Percentiles rank a stretch among this genome's conserved stretches.
These are phyloP conservation scores for Parnassius apollo DNA, from an alignment of 2,888 invertebrate species.

Conservation along the genomic window DNA sequence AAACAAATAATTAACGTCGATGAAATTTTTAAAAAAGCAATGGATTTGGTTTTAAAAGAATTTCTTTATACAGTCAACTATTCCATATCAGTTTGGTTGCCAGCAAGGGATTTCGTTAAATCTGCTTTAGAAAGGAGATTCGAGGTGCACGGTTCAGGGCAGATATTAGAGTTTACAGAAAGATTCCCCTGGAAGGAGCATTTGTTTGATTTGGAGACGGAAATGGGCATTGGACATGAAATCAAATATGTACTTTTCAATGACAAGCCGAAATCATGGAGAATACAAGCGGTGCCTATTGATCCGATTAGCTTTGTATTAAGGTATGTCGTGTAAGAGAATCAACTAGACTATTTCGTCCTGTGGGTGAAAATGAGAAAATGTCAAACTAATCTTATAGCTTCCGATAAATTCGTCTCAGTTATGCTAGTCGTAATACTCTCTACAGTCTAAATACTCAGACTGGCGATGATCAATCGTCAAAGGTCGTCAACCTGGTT, in stretches of 20 bases:
- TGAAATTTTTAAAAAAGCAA: slow-evolving; percentile 88
- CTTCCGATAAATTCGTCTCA: too few species aligned
- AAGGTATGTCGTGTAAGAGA: slow-evolving; percentile 62
- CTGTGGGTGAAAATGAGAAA: too few species aligned
- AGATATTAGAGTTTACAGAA: slow-evolving; percentile 88
- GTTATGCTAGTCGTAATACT: too few species aligned
- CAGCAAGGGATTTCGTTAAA: slow-evolving; percentile 89
- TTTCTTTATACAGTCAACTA: slow-evolving; percentile 86
- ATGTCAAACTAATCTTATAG: too few species aligned
- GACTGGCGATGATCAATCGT: too few species aligned
- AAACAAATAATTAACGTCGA: slow-evolving; percentile 75
- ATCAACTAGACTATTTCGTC: too few species aligned
- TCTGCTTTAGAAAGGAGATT: slow-evolving; percentile 86
- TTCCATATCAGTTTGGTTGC: slow-evolving; percentile 89
- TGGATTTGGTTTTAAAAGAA: slow-evolving; percentile 88
- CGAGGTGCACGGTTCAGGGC: slow-evolving; percentile 87
- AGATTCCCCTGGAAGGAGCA: slow-evolving; percentile 96
- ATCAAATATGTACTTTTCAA: slow-evolving; percentile 88
- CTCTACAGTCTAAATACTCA: too few species aligned
- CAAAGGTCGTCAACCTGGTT: too few species aligned
- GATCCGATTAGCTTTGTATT: slow-evolving; percentile 85
- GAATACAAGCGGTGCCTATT: slow-evolving; percentile 92
- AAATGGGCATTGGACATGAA: slow-evolving; percentile 81
- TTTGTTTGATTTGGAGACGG: slow-evolving; percentile 89
- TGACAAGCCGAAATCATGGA: slow-evolving; percentile 85